These are phyloP conservation scores for Misgurnus anguillicaudatus DNA, from an alignment of 2,113 vertebrate species.

Conservation along the genomic window DNA sequence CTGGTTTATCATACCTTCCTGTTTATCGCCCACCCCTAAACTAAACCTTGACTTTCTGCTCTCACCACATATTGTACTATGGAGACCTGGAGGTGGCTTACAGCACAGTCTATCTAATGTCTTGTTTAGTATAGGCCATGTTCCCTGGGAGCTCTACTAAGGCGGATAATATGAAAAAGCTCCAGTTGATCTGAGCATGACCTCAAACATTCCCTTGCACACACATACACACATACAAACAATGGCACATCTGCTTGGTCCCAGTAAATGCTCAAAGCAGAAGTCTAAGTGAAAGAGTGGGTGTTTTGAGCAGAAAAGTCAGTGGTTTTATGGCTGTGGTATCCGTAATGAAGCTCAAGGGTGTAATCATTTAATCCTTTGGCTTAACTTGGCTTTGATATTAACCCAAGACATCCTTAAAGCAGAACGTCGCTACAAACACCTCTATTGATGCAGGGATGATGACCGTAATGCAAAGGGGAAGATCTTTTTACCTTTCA, in stretches of 20 bases:
- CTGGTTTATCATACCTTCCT: too few relatives aligned
- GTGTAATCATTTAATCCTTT: constrained; percentile 33
- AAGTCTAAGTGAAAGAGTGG: constrained; percentile 40
- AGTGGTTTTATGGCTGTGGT: constrained; percentile 16
- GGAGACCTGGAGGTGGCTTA: background rate
- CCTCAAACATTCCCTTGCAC: constrained; percentile 39
- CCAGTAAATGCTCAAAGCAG: constrained; percentile 21
- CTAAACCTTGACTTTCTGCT: too few relatives aligned
- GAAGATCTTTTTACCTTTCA: background rate
- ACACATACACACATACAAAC: constrained; percentile 25
- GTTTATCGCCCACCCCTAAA: too few relatives aligned
- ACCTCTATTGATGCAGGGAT: constrained; percentile 14
- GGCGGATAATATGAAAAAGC: constrained; percentile 34
- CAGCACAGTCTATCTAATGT: constrained; percentile 9
- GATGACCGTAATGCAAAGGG: background rate
- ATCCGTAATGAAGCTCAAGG: constrained; percentile 21
- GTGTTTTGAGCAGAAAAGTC: constrained; percentile 37
- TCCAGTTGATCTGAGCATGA: constrained; percentile 38
- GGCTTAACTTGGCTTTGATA: constrained; percentile 1
- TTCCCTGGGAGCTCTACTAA: constrained; percentile 32
- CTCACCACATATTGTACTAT: too few relatives aligned
- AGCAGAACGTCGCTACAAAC: background rate
- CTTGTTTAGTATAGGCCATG: constrained; percentile 31
- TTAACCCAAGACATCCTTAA: background rate
- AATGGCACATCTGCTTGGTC: constrained; percentile 28